phyloP scores from a whole-genome alignment of 2,113 vertebrate genomes.

The Pomatostomus ruficeps region DNA sequence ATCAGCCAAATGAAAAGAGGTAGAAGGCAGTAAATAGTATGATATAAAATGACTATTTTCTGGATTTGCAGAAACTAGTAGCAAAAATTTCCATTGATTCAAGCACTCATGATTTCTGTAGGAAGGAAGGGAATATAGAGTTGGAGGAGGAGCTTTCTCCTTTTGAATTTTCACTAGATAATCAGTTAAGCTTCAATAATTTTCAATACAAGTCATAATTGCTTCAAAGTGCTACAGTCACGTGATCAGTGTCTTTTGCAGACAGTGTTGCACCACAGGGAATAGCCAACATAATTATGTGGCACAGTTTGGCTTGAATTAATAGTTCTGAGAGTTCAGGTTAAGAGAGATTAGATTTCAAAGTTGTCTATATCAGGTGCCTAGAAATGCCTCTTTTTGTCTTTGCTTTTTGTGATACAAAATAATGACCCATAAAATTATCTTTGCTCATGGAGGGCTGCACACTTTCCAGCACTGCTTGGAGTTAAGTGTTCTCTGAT shows the following conservation, averaged over 20 bases:
- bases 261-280: neutral
- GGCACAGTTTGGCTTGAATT: neutral
- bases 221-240: neutral
- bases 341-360: neutral
- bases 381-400: neutral
- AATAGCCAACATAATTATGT: neutral
- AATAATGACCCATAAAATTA: neutral
- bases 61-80: neutral
- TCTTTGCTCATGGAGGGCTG: neutral
- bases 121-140: neutral
- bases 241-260: neutral
- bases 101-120: neutral
- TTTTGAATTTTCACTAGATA: neutral
- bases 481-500: neutral
- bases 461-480: neutral
- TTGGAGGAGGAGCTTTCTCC: neutral
- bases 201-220: neutral
- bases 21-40: neutral
- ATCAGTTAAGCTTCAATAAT: conserved; percentile 31
- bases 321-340: neutral
- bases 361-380: neutral
- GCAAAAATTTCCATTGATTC: neutral
- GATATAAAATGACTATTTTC: neutral
- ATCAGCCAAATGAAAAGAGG: neutral
- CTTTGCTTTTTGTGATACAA: neutral